A percentile compares a stretch with the other conserved stretches of the same genome.
These are phyloP conservation scores for Neodiprion fabricii DNA, from an alignment of 1,140 invertebrate genomes.

Conservation along the genomic window DNA sequence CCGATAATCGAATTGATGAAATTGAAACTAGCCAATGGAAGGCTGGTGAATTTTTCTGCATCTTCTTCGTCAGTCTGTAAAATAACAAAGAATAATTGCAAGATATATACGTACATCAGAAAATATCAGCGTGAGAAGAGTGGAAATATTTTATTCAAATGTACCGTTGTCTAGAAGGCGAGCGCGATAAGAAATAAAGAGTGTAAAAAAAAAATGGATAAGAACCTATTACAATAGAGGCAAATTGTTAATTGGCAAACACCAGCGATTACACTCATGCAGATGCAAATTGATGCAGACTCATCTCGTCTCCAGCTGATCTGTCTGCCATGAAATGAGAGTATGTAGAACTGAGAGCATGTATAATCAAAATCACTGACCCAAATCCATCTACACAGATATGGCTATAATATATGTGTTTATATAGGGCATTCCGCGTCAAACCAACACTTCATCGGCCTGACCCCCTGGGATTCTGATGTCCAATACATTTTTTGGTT, in stretches of 20 bases:
- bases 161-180: too few species aligned
- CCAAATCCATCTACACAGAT: too few species aligned
- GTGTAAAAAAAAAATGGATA: neutral
- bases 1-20: conserved; percentile 94
- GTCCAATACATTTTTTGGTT: too few species aligned
- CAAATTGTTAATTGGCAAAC: conserved; percentile 1
- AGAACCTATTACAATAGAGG: neutral
- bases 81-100: conserved; percentile 20
- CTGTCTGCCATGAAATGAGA: too few species aligned
- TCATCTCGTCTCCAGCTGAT: neutral
- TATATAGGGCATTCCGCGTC: too few species aligned
- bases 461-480: too few species aligned
- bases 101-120: neutral
- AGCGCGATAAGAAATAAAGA: too few species aligned
- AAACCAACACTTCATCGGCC: too few species aligned
- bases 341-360: too few species aligned
- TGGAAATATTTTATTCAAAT: neutral
- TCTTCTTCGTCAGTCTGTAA: conserved; percentile 61
- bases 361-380: too few species aligned
- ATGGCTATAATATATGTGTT: too few species aligned
- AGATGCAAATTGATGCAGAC: neutral
- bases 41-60: conserved; percentile 64
- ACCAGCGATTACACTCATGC: neutral
- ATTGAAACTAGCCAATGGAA: conserved; percentile 88
- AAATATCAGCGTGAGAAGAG: neutral